phyloP scores from a whole-genome alignment of 2,113 vertebrate genomes.

The Macaca nemestrina region DNA sequence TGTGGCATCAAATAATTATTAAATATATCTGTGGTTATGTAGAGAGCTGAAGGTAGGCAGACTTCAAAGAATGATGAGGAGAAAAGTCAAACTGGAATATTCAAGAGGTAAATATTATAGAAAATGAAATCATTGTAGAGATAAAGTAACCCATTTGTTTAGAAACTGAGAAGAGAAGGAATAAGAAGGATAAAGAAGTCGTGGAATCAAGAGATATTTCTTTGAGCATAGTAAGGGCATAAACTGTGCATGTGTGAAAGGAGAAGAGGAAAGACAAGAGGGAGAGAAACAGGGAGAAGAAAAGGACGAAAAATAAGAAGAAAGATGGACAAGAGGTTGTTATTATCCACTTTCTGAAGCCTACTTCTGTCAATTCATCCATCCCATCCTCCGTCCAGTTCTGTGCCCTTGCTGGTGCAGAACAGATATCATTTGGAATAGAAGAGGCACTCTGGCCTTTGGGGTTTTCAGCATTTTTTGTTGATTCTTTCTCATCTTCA shows the following conservation, averaged over 20 bases:
- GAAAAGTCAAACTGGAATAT: not conserved
- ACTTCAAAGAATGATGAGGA: not conserved
- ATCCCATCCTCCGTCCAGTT: too few species aligned
- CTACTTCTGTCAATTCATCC: too few species aligned
- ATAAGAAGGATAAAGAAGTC: not conserved
- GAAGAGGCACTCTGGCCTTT: too few species aligned
- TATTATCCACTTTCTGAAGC: too few species aligned
- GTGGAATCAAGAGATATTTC: not conserved
- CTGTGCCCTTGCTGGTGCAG: too few species aligned
- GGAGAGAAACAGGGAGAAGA: not conserved
- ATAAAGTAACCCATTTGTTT: not conserved
- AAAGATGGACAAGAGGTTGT: not conserved
- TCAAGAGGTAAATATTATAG: not conserved
- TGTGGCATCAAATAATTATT: not conserved
- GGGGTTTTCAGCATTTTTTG: too few species aligned
- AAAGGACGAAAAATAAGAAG: not conserved
- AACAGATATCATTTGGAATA: too few species aligned
- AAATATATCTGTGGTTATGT: not conserved
- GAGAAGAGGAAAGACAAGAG: not conserved
- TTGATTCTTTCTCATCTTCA: too few species aligned
- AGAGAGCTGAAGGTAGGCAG: not conserved
- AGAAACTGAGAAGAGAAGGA: not conserved
- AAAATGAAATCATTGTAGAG: not conserved
- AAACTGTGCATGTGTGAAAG: not conserved
- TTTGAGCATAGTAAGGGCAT: not conserved